Evolutionary conservation across 2,113 vertebrate species (phyloP).

Genomic region (Leptosomus discolor): DNA sequence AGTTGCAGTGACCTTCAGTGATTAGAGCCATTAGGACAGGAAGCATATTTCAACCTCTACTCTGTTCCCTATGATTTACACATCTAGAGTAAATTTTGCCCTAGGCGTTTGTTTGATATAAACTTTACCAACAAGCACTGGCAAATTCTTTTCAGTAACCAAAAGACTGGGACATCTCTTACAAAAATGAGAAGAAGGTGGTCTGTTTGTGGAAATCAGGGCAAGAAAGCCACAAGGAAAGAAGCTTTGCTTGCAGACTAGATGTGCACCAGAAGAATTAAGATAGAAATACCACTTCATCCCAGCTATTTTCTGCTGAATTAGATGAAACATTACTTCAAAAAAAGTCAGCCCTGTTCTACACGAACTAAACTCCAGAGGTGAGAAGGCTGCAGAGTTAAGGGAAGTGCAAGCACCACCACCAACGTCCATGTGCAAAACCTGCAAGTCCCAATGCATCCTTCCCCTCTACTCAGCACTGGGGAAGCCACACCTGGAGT

Average conservation of each 20-base stretch:
- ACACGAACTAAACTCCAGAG: neutral
- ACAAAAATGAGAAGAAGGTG: neutral
- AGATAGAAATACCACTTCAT: neutral
- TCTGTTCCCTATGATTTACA: neutral
- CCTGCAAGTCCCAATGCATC: neutral
- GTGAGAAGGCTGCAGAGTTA: neutral
- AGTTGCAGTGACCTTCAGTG: neutral
- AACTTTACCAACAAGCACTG: neutral
- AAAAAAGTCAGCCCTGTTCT: neutral
- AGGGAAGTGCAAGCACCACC: neutral
- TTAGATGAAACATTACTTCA: neutral
- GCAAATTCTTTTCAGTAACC: neutral
- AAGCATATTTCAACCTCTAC: neutral
- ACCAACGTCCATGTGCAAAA: neutral
- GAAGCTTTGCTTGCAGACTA: neutral
- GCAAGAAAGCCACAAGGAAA: neutral
- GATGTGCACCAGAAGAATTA: neutral
- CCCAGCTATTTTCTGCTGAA: neutral
- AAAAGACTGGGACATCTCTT: neutral
- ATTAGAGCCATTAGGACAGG: neutral
- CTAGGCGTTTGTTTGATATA: neutral
- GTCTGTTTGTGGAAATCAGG: neutral
- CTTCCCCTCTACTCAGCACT: neutral
- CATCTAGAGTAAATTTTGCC: neutral
- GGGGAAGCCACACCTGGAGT: neutral